These are phyloP conservation scores for Deladenus siricidicola DNA, from an alignment of 2,888 invertebrate species.

Conservation along the genomic window DNA sequence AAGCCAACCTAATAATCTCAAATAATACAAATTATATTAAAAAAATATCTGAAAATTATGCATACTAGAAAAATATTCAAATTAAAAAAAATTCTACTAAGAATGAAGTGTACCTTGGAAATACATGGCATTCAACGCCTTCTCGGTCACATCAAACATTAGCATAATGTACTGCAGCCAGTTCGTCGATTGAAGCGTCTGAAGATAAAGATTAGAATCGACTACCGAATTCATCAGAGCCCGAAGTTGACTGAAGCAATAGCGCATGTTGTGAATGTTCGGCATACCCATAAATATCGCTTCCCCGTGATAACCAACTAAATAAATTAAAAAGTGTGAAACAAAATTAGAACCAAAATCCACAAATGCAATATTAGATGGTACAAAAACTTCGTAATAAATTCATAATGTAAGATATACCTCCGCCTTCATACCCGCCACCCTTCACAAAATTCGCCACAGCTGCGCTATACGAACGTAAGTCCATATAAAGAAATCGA, in stretches of 20 bases:
- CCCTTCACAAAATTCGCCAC: constrained; percentile 91
- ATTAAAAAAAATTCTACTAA: not conserved
- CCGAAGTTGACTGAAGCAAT: constrained; percentile 80
- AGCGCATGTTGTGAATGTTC: constrained; percentile 89
- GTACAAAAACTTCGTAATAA: too few relatives aligned
- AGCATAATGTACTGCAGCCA: constrained; percentile 38
- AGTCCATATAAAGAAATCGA: not conserved
- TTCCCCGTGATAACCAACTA: constrained; percentile 63
- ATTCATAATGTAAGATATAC: too few relatives aligned
- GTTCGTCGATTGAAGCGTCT: constrained; percentile 34
- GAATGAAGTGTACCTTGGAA: constrained; percentile 11
- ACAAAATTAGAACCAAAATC: constrained; percentile 6
- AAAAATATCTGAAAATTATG: not conserved
- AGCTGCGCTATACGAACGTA: constrained; percentile 83
- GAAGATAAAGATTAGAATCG: constrained; percentile 24
- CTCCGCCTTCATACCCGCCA: constrained; percentile 85
- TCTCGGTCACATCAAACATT: constrained; percentile 25
- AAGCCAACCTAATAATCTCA: not conserved
- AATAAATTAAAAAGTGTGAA: not conserved
- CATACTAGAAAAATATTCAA: not conserved
- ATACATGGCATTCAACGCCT: constrained; percentile 34
- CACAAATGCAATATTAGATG: not conserved
- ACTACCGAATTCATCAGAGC: constrained; percentile 54
- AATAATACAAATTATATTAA: constrained; percentile 3
- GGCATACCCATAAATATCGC: constrained; percentile 94